These are phyloP conservation scores for Mactra quadrangularis DNA, from an alignment of 1,140 invertebrate species.

Conservation along the genomic window DNA sequence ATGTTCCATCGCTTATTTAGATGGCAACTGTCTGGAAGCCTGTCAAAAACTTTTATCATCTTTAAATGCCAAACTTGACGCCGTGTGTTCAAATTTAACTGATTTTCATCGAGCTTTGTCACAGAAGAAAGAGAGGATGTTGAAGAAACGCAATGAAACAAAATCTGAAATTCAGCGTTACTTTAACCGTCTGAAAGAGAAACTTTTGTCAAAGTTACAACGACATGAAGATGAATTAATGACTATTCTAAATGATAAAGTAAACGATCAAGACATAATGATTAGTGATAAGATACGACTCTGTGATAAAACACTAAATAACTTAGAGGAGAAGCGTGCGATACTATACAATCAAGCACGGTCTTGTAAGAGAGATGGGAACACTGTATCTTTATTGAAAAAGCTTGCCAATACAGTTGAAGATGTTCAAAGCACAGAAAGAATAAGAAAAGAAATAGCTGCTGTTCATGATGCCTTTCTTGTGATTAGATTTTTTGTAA, in stretches of 20 bases:
- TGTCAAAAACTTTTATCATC: neutral
- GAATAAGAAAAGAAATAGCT: neutral
- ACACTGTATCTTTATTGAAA: neutral
- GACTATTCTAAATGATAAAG: conserved; percentile 22
- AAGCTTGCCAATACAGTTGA: neutral
- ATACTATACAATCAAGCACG: neutral
- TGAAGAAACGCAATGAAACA: conserved; percentile 43
- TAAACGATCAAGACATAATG: conserved; percentile 25
- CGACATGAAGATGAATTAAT: conserved; percentile 35
- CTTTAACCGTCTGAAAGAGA: conserved; percentile 21
- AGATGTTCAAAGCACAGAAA: conserved; percentile 2
- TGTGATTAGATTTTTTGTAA: conserved; percentile 51
- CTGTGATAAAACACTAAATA: neutral
- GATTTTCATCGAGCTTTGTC: conserved; percentile 22
- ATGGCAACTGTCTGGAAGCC: neutral
- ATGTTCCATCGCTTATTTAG: conserved; percentile 17
- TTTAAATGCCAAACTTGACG: conserved; percentile 1
- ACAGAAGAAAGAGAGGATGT: conserved; percentile 44
- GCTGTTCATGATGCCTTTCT: conserved; percentile 30
- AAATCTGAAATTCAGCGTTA: conserved; percentile 38
- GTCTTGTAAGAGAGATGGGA: neutral
- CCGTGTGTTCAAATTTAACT: neutral
- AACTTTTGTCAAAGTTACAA: conserved; percentile 24
- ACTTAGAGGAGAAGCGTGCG: conserved; percentile 14
- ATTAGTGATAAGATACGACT: conserved; percentile 27